Percentiles rank a stretch among this genome's conserved stretches.
Evolutionary conservation across 2,888 invertebrate species (phyloP).

Genomic region (Machimus rusticus): DNA sequence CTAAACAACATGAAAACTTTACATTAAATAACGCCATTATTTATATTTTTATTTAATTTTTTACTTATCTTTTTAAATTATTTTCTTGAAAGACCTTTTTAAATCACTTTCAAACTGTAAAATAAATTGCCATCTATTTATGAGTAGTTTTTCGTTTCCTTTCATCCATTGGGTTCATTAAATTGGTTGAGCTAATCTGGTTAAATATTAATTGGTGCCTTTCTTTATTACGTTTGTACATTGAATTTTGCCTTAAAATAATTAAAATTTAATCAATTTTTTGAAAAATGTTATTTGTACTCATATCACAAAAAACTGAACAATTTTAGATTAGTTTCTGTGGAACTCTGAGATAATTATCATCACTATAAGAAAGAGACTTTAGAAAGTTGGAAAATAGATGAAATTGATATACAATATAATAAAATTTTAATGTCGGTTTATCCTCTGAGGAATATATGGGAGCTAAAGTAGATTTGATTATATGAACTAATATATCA

Average conservation of each 20-base stretch:
- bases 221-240: no score
- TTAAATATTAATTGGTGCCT: background rate
- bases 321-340: no score
- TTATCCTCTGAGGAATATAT: background rate
- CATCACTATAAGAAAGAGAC: background rate
- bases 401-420: no score
- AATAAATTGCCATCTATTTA: conserved; percentile 36
- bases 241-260: no score
- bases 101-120: conserved; percentile 31
- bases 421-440: background rate
- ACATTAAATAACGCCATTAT: conserved; percentile 41
- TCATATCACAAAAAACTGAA: no score
- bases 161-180: background rate
- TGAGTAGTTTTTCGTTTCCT: conserved; percentile 17
- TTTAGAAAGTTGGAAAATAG: background rate
- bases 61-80: conserved; percentile 36
- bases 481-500: background rate
- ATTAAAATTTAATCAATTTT: no score
- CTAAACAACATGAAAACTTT: conserved; percentile 17
- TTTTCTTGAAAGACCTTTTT: conserved; percentile 22
- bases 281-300: no score
- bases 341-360: no score
- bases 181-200: background rate
- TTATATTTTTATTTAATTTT: conserved; percentile 37
- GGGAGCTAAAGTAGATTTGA: background rate